Percentiles rank a stretch among this genome's conserved stretches.
Conservation (phyloP, 2,797 vertebrate species). For the Anabacerthia variegaticeps region DNA sequence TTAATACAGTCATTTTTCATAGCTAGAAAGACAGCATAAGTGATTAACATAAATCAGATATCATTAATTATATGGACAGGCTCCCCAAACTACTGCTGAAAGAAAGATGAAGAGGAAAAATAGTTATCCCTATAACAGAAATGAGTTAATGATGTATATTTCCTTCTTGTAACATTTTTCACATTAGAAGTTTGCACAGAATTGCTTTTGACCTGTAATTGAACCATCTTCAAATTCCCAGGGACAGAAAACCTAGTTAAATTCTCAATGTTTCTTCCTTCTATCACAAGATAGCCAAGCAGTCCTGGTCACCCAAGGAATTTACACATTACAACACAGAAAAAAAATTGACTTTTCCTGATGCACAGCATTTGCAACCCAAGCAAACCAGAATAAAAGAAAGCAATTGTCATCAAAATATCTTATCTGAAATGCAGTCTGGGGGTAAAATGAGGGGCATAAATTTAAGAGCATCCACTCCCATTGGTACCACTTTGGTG, state of each 20-base stretch:
- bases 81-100: constrained; percentile 43
- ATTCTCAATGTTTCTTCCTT: neutral
- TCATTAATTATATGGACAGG: constrained; percentile 48
- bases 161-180: constrained; percentile 51
- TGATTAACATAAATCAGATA: constrained; percentile 56
- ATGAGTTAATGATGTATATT: constrained; percentile 27
- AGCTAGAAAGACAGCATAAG: constrained; percentile 22
- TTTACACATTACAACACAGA: neutral
- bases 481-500: neutral
- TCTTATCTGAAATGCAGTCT: neutral
- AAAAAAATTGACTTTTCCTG: neutral
- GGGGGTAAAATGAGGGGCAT: neutral
- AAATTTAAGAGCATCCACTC: neutral
- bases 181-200: constrained; percentile 20
- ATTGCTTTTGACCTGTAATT: constrained; percentile 33
- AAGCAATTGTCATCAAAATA: neutral
- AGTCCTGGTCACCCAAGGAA: neutral
- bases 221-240: constrained; percentile 25
- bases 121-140: constrained; percentile 1
- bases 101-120: constrained; percentile 31
- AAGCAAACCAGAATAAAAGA: neutral
- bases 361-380: neutral
- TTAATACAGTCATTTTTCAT: constrained; percentile 41
- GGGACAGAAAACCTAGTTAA: neutral
- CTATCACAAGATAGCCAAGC: neutral